Conservation (phyloP, 92 coral and sea anemone species). For the Nematostella vectensis region DNA sequence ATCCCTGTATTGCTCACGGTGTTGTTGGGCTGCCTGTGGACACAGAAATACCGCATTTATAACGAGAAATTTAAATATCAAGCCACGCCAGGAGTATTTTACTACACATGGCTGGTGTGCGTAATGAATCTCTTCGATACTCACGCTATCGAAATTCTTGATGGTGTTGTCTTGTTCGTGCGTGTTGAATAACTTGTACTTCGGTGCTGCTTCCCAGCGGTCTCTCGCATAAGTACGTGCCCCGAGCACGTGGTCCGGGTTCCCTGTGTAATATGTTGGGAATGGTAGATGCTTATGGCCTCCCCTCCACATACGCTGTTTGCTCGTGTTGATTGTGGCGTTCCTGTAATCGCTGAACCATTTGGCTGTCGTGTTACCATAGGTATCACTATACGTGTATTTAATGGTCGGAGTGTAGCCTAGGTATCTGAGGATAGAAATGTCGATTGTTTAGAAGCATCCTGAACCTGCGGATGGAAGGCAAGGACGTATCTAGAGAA, state of each 20-base stretch:
- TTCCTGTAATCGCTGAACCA: constrained; percentile 77
- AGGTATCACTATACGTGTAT: constrained; percentile 77
- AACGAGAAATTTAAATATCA: neutral
- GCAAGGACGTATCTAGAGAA: too few relatives aligned
- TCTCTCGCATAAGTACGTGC: constrained; percentile 87
- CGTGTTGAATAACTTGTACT: constrained; percentile 52
- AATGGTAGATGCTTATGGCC: constrained; percentile 86
- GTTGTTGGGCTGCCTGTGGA: constrained; percentile 68
- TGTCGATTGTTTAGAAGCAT: too few relatives aligned
- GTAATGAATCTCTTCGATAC: too few relatives aligned
- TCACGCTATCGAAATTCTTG: constrained; percentile 63
- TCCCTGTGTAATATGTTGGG: constrained; percentile 86
- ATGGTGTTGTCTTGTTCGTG: constrained; percentile 59
- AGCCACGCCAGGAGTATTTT: neutral
- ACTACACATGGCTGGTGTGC: too few relatives aligned
- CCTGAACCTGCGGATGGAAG: too few relatives aligned
- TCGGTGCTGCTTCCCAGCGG: constrained; percentile 89
- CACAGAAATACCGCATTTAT: neutral
- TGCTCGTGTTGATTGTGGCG: constrained; percentile 69
- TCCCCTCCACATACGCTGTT: constrained; percentile 82
- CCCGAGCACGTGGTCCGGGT: constrained; percentile 95
- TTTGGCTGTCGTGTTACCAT: constrained; percentile 79
- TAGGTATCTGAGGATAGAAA: constrained; percentile 38
- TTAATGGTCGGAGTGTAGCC: constrained; percentile 82
- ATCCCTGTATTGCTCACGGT: constrained; percentile 86